phyloP scores from a whole-genome alignment of 2,888 invertebrate species.

The Lasioglossum marginatum region DNA sequence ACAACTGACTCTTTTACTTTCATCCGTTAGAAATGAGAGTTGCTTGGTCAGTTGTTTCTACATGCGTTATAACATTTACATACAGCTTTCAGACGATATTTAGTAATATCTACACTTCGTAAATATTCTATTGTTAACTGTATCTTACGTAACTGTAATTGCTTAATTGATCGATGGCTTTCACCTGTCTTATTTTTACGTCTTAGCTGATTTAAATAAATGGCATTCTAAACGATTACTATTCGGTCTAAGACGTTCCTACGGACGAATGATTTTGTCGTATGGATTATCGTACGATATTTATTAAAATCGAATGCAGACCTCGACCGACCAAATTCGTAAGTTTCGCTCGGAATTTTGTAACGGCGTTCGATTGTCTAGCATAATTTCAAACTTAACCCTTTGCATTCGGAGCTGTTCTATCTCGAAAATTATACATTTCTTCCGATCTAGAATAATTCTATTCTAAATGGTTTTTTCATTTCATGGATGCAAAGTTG shows the following conservation, averaged over 20 bases:
- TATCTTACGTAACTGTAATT: constrained; percentile 25
- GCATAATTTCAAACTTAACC: neutral
- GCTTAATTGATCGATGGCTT: constrained; percentile 20
- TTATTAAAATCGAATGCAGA: constrained; percentile 11
- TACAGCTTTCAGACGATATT: constrained; percentile 26
- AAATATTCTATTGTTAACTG: constrained; percentile 32
- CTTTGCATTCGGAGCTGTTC: too few relatives aligned
- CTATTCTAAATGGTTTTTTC: too few relatives aligned
- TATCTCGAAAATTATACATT: too few relatives aligned
- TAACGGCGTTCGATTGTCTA: constrained; percentile 1
- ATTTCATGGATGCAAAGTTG: too few relatives aligned
- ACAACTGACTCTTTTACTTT: constrained; percentile 6
- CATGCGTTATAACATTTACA: constrained; percentile 20
- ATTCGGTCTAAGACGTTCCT: constrained; percentile 9
- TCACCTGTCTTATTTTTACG: constrained; percentile 29
- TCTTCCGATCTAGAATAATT: too few relatives aligned
- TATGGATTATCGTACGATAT: neutral
- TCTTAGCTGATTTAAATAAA: constrained; percentile 44
- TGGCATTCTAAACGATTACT: constrained; percentile 37
- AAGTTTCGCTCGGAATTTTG: neutral
- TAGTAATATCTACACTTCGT: constrained; percentile 48
- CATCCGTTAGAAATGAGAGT: constrained; percentile 33
- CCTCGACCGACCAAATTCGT: neutral
- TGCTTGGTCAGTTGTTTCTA: constrained; percentile 8
- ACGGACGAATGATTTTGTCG: neutral